Evolutionary conservation across 2,888 invertebrate genomes (phyloP).

Genomic region (Rotaria magnacalcarata): DNA sequence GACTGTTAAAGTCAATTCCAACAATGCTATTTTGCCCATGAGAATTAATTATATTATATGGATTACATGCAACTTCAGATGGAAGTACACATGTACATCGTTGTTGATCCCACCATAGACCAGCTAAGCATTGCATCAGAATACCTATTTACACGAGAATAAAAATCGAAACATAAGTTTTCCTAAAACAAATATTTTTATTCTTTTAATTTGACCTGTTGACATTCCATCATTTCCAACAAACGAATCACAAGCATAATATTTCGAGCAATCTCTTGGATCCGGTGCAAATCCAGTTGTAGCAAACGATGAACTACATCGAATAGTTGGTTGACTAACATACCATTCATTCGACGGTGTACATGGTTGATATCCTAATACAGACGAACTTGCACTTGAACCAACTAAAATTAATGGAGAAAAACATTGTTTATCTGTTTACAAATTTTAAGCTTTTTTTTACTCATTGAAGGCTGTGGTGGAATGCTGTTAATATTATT

Average conservation of each 20-base stretch:
- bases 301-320: constrained; percentile 39
- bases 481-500: not conserved
- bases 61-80: constrained; percentile 45
- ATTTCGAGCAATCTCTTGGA: constrained; percentile 46
- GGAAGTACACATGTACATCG: constrained; percentile 44
- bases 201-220: constrained; percentile 23
- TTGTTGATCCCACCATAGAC: constrained; percentile 46
- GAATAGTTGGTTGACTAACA: constrained; percentile 38
- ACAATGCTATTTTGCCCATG: not conserved
- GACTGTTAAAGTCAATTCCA: not conserved
- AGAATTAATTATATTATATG: constrained; percentile 42
- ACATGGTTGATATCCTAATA: constrained; percentile 40
- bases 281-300: constrained; percentile 42
- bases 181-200: not conserved
- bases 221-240: constrained; percentile 38
- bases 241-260: constrained; percentile 37
- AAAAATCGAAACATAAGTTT: not conserved
- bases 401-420: not conserved
- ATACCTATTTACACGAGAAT: not conserved
- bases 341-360: constrained; percentile 41
- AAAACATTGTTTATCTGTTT: not conserved
- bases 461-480: not conserved
- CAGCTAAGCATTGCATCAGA: constrained; percentile 42
- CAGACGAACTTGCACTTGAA: not conserved
- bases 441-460: not conserved